Conservation (phyloP, 1,140 invertebrate species). For the Bombus pascuorum region DNA sequence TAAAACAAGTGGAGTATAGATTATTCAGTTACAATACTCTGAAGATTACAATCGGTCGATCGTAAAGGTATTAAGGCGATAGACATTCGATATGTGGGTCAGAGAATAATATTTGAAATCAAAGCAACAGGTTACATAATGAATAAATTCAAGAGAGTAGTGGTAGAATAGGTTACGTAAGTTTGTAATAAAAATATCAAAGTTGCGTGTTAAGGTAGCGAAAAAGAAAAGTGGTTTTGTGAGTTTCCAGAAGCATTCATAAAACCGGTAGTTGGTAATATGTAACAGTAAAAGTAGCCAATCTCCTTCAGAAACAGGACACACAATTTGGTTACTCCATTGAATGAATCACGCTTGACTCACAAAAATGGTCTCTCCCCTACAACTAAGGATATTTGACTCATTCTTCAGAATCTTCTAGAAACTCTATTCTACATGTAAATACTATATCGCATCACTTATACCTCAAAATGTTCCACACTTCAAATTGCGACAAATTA, state of each 20-base stretch:
- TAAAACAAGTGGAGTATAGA: neutral
- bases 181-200: neutral
- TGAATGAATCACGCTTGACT: neutral
- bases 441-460: neutral
- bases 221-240: neutral
- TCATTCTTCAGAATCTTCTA: neutral
- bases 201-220: neutral
- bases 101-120: neutral
- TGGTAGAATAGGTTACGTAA: constrained; percentile 20
- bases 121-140: constrained; percentile 10
- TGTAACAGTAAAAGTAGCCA: neutral
- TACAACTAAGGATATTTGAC: neutral
- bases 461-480: neutral
- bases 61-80: no score
- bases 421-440: neutral
- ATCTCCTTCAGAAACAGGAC: neutral
- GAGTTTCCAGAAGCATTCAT: neutral
- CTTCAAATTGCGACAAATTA: neutral
- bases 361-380: neutral
- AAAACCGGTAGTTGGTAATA: neutral
- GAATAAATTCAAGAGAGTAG: neutral
- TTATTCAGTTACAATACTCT: neutral
- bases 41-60: neutral
- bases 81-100: neutral
- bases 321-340: neutral